phyloP scores from a whole-genome alignment of 2,113 vertebrate species.

The Micromys minutus region DNA sequence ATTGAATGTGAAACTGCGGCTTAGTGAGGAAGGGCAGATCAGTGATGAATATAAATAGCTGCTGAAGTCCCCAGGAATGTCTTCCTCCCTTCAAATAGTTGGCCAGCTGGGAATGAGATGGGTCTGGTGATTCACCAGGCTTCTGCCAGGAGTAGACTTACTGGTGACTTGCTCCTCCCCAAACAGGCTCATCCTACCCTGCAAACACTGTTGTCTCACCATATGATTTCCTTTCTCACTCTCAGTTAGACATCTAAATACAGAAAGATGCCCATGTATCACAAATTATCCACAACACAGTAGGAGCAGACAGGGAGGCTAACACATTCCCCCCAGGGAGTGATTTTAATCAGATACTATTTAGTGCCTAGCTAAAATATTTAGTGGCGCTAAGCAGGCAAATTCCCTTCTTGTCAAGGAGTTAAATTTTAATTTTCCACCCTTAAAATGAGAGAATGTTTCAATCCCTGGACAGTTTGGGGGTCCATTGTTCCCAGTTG shows the following conservation, averaged over 20 bases:
- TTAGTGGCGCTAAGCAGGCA: neutral
- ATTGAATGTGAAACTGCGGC: neutral
- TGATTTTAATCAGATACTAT: conserved; percentile 60
- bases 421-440: conserved; percentile 51
- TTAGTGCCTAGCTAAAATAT: conserved; percentile 31
- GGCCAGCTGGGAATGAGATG: neutral
- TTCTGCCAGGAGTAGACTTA: neutral
- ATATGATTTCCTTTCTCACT: neutral
- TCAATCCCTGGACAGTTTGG: conserved; percentile 3
- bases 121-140: rapidly evolving
- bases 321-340: neutral
- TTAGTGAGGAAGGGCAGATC: neutral
- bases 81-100: neutral
- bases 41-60: neutral
- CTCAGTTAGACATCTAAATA: neutral
- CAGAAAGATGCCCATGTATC: neutral
- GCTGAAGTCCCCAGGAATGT: neutral
- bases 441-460: conserved; percentile 3
- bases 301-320: neutral
- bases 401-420: conserved; percentile 15
- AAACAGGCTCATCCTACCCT: neutral
- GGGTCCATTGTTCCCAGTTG: conserved; percentile 54
- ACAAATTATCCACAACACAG: neutral
- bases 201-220: neutral
- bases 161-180: neutral